Evolutionary conservation across 2,797 vertebrate genomes (phyloP), one percentile per base, ranked within the genome.

Genomic region (Neoniphon sammara): DNA sequence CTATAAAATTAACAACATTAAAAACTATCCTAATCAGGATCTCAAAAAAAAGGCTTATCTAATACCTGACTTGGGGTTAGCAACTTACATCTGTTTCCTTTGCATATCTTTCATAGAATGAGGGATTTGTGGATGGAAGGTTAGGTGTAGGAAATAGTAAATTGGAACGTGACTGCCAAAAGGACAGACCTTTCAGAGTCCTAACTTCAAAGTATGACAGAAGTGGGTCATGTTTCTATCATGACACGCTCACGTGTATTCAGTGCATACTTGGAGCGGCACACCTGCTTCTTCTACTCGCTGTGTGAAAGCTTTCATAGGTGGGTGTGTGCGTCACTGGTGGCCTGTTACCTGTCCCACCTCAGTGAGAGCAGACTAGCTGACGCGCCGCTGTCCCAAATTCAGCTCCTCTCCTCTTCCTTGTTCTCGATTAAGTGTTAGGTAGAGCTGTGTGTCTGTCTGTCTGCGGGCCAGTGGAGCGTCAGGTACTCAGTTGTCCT

Each of bases 341-440:
- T 20, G 11, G 46, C 5, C 4, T 27, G 14, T 56, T 53, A 39
- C 57, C 73, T 0, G 21, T 89, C 85, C 82, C 85, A 88, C 88
- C 75, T 81, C 66, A 52, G 84, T 84, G 88, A 85, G 73, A 73
- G 31, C 71, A 88, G 88, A 87, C 83, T 60, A 8, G 30, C 56
- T 60, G 87, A 74, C 66, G 63, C 66, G 17, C 49, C 39, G 0
- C 42, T 49, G 15, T 71, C 57, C 46, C 49, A 34, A 66, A 59
- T 61, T 31, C 56, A 17, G n/a, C 36, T 58, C 30, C 59, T 21
- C 69, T 78, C 52, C 69, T 64, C 44, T 50, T 63, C 77, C 71
- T 74, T 72, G 55, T 80, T 87, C 83, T 86, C 69, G 4, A 53
- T 72, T 36, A 80, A 76, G 81, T 87, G 86, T 79, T 54, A 81